Evolutionary conservation across 2,113 vertebrate species (phyloP), one percentile per base, ranked within the genome.

Genomic region (Solea senegalensis): DNA sequence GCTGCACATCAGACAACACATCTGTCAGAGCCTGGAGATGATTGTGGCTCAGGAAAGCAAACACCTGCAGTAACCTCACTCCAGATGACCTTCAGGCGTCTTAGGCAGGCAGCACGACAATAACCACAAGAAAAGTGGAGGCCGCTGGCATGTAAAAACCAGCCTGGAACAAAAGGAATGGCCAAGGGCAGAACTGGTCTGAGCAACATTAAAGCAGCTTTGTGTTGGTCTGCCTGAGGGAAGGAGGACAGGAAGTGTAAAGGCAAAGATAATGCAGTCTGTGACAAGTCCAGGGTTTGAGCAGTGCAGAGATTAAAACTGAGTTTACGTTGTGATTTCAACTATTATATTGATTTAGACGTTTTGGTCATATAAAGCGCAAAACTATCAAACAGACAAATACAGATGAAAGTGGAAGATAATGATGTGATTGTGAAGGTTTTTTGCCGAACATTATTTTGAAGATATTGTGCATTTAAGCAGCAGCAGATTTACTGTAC

Each of bases 31-130:
- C 2, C 62, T 8, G n/a, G 8, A 44, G 71, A 21, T 54, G 21
- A 39, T 41, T 9, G 21, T 40, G 44, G 62, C n/a, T 10, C 21
- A 44, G 53, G 51, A 27, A 78, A 58, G 44, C 1, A 1, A 61
- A 49, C 60, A 68, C 63, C 59, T 75, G 62, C 54, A 57, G 45
- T 16, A 39, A 48, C 27, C 2, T 43, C 63, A 55, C 56, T 49
- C 60, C 60, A 66, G 48, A 55, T 58, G 65, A 82, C 72, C 61
- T 48, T 0, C 0, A 73, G 72, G 56, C 67, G 55, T 76, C 69
- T 69, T 45, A 11, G 7, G 11, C 50, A 78, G 67, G 54, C 57
- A 64, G 57, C 45, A 15, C 54, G 44, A 40, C 57, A 74, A 69
- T 50, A 69, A 59, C 34, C 78, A 69, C 8, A 49, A 69, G 70